Conservation (phyloP, 2,113 vertebrate genomes). For the Anser cygnoides region DNA sequence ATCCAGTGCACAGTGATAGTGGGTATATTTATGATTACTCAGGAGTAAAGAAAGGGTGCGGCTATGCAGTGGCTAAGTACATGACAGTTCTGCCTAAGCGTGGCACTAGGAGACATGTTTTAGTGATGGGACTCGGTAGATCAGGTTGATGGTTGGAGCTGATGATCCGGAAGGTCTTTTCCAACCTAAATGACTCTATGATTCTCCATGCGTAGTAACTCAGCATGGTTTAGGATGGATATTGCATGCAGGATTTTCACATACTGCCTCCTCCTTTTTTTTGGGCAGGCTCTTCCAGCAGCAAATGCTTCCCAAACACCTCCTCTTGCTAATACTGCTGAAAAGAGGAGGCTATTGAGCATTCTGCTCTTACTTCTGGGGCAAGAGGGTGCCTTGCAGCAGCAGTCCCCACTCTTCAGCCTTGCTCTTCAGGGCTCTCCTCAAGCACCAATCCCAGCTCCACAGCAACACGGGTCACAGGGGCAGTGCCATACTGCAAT, state of each 20-base stretch:
- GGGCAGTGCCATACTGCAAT: not conserved
- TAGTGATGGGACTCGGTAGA: not conserved
- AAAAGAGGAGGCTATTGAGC: not conserved
- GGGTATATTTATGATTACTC: not conserved
- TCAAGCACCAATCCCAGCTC: not conserved
- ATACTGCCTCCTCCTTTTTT: not conserved
- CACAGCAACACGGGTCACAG: not conserved
- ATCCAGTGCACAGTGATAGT: not conserved
- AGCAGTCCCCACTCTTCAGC: not conserved
- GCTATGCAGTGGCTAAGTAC: not conserved
- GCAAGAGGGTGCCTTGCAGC: accelerated
- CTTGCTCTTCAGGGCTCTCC: not conserved
- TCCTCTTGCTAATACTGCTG: not conserved
- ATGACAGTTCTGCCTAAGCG: not conserved
- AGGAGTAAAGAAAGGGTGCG: not conserved
- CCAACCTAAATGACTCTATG: too few species aligned
- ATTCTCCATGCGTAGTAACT: not conserved
- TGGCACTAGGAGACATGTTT: not conserved
- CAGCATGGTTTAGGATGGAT: not conserved
- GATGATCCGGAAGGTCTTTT: too few species aligned
- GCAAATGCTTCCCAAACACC: not conserved
- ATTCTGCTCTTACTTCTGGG: not conserved
- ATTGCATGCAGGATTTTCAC: not conserved
- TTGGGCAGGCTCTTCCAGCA: not conserved
- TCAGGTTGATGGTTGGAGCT: not conserved